Evolutionary conservation across 2,113 vertebrate species (phyloP).

Genomic region (Egretta garzetta): DNA sequence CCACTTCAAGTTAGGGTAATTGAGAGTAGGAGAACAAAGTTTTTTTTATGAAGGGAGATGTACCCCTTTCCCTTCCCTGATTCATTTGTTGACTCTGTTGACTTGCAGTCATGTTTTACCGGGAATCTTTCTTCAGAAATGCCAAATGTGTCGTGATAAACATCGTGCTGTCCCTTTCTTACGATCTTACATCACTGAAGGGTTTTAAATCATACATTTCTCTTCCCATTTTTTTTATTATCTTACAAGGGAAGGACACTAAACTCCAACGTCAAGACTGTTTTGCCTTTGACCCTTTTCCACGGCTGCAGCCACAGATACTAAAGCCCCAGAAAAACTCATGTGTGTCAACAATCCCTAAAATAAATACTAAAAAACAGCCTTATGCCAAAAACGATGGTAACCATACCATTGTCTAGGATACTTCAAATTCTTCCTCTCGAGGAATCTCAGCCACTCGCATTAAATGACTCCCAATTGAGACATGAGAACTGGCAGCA

Average conservation of each 20-base stretch:
- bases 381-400: neutral
- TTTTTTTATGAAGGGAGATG: neutral
- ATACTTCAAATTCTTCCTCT: constrained; percentile 45
- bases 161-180: too few species aligned
- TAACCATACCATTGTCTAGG: constrained; percentile 37
- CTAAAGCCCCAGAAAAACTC: neutral
- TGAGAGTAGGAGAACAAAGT: neutral
- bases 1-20: constrained; percentile 2
- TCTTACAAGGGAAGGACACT: neutral
- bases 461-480: constrained; percentile 38
- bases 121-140: neutral
- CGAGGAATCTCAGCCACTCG: constrained; percentile 9
- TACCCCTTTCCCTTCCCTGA: neutral
- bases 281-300: neutral
- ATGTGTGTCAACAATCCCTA: neutral
- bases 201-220: neutral
- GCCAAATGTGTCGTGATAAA: neutral
- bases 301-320: neutral
- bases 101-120: neutral
- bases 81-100: neutral
- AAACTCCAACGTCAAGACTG: rapidly evolving
- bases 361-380: constrained; percentile 13
- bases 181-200: too few species aligned
- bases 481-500: constrained; percentile 62
- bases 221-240: neutral